Base-by-base conservation (phyloP, 2,888 invertebrate species). In the Agrotis ipsilon region DNA sequence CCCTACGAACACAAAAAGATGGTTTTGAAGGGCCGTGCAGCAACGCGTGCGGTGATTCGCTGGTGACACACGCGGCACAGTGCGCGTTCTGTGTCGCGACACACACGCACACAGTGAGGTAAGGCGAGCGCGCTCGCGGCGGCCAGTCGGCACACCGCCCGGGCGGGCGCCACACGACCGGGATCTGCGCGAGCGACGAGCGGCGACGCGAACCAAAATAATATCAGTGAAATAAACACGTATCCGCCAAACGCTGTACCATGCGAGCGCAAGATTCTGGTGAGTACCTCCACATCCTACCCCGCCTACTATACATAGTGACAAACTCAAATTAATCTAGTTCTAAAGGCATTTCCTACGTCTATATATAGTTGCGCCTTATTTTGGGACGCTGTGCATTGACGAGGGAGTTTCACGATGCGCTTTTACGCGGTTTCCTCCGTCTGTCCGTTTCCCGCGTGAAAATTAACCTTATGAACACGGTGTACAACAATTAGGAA, bases 121-220 rank as follows among this genome's bases (percentile, higher is more conserved):
- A 78, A 74, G 69, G 77, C 77, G 84, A 80, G 84, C 81, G 86
- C 85, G 80, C 77, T 75, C 64, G 77, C 73, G 80, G 80, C 86
- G 90, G 89, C 87, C 95, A 96, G 96, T 96, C 95, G 95, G 95
- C 96, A 91, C 88, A 90, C 96, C 96, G 96, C 96, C 96, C 95
- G 96, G 95, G 96, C 96, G 96, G 96, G 95, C 93, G 96, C 95
- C 95, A 94, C 94, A 96, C 96, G 96, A 96, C 96, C 96, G 92
- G 96, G 89, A 90, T 96, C 96, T 93, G 95, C 94, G 95, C 95
- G 89, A 91, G 95, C 94, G 94, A 90, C 90, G 83, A 89, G 86
- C 90, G 93, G 93, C 91, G 86, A 90, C 90, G 85, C 91, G 89
- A 91, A 91, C 88, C 81, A 89, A 90, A 92, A 92, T 92, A 91